Base-by-base conservation (phyloP, 2,113 vertebrate genomes). In the Pholis gunnellus region DNA sequence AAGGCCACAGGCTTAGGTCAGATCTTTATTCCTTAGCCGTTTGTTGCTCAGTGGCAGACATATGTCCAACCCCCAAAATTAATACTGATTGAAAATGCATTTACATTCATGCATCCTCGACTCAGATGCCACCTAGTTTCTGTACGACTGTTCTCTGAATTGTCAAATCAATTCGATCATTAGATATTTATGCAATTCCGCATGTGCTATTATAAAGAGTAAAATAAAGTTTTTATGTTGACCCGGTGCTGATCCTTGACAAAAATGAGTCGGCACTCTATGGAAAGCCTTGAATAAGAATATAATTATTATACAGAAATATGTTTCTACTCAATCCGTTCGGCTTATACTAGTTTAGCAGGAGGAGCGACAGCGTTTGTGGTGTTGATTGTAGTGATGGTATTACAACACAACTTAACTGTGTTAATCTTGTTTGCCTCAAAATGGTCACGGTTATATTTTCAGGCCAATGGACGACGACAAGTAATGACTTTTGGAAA, bases 1-100 rank as follows among this genome's bases (percentile, higher is more conserved):
- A 72, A 79, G 72, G 79, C 88, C 80, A 86, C 31, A 31, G 75
- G 87, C 80, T 85, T 5, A 34, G 75, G 75, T 82, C 82, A 75
- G 6, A 77, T 66, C 36, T 79, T 38, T 54, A 40, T 57, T 83
- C 22, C 27, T 74, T 25, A 40, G 60, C 64, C 61, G 67, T 68
- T 36, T 79, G n/a, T 64, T 64, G 81, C 76, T 85, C 59, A 46
- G 31, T 68, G 78, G 78, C 70, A 81, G 38, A 82, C 67, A 75
- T 66, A 72, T 73, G 81, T 72, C 65, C 54, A 77, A 60, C 6
- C 8, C 54, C 61, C 50, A 31, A 44, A 29, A 48, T 54, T n/a
- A 66, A 76, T 68, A 79, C 25, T 20, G 44, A 81, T 1, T 27
- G 17, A 61, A 40, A 25, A 71, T 61, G 61, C 18, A 63, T 74